A percentile compares a stretch with the other conserved stretches of the same genome.
Conservation (phyloP, 2,888 invertebrate species). For the Boloria euphrosyne region DNA sequence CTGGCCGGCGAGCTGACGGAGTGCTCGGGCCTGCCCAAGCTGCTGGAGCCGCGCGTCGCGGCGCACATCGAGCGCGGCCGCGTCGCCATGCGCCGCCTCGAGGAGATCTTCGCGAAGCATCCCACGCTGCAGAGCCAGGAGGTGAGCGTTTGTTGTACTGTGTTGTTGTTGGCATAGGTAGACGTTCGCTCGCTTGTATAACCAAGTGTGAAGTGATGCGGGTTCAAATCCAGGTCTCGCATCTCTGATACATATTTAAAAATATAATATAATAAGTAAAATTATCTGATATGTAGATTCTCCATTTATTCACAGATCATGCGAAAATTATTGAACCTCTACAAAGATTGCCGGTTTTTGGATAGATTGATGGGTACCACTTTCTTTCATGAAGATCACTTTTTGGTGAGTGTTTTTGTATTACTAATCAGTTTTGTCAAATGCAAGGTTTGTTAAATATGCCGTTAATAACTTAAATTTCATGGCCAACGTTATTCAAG, state of each 20-base stretch:
- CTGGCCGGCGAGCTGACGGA: constrained; percentile 25
- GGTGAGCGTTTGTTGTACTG: constrained; percentile 53
- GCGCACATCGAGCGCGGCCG: constrained; percentile 90
- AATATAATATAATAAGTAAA: no score
- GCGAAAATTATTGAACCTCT: constrained; percentile 89
- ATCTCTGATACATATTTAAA: no score
- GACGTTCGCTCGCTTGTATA: no score
- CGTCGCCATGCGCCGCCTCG: constrained; percentile 87
- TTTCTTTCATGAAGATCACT: constrained; percentile 92
- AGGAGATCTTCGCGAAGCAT: constrained; percentile 90
- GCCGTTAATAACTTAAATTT: no score
- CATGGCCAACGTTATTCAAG: no score
- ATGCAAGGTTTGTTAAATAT: background rate
- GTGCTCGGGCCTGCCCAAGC: constrained; percentile 53
- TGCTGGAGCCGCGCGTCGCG: constrained; percentile 85
- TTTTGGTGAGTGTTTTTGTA: constrained; percentile 80
- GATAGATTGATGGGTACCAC: constrained; percentile 93
- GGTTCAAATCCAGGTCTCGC: no score
- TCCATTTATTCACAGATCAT: constrained; percentile 79
- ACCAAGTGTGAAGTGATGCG: no score
- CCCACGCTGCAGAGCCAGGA: constrained; percentile 89
- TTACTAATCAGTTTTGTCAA: background rate
- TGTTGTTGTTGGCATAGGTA: no score
- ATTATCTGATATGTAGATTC: no score
- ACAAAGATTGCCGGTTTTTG: constrained; percentile 92